phyloP scores from a whole-genome alignment of 2,888 invertebrate species.

The Geotrupes spiniger region DNA sequence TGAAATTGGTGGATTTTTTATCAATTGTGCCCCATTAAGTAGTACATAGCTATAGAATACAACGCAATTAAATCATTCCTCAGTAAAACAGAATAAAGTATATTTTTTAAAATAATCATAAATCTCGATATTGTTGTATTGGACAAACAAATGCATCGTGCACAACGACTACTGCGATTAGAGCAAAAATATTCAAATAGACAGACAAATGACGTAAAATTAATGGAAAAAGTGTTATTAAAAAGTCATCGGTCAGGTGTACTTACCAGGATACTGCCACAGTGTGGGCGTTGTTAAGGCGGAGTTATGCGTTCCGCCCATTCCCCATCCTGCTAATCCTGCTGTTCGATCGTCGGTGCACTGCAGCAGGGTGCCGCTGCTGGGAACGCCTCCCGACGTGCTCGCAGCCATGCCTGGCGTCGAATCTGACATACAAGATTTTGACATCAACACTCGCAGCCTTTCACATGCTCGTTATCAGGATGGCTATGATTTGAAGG shows the following conservation, averaged over 20 bases:
- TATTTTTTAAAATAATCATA: too few species aligned
- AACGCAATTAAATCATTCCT: too few species aligned
- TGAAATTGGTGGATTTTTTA: too few species aligned
- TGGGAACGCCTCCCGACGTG: constrained; percentile 56
- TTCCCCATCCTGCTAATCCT: constrained; percentile 53
- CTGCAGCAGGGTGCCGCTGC: constrained; percentile 59
- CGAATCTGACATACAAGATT: constrained; percentile 43
- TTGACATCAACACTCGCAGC: constrained; percentile 10
- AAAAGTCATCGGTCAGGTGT: constrained; percentile 23
- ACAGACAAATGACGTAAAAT: not conserved
- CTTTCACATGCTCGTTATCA: constrained; percentile 5
- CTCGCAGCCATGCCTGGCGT: constrained; percentile 59
- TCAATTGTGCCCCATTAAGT: too few species aligned
- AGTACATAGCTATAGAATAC: too few species aligned
- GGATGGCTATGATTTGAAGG: constrained; percentile 6
- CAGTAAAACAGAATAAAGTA: too few species aligned
- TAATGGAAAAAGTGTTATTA: constrained; percentile 9
- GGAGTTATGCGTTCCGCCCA: constrained; percentile 55
- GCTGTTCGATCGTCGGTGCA: constrained; percentile 63
- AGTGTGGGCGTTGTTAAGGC: constrained; percentile 66
- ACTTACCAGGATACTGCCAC: constrained; percentile 80
- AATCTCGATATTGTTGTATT: not conserved
- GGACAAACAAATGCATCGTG: constrained; percentile 6
- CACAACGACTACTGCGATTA: not conserved
- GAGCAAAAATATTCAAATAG: not conserved